phyloP scores from a whole-genome alignment of 2,113 vertebrate species.

The Gadus macrocephalus region DNA sequence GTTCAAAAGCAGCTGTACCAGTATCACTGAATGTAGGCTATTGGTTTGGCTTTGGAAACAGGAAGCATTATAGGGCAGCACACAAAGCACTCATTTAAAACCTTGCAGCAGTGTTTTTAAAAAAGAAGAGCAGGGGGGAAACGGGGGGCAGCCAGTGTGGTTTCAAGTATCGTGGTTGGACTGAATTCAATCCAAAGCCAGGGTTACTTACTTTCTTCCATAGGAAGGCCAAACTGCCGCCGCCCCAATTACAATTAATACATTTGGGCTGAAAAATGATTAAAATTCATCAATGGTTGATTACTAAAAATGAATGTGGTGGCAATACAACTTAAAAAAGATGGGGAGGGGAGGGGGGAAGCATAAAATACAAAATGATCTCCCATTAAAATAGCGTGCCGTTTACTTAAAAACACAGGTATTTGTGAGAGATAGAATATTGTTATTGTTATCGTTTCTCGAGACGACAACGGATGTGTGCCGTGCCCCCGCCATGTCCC shows the following conservation, averaged over 20 bases:
- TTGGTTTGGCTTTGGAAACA: slow-evolving; percentile 58
- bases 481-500: slow-evolving; percentile 79
- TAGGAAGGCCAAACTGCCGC: slow-evolving; percentile 86
- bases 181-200: slow-evolving; percentile 82
- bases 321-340: slow-evolving; percentile 80
- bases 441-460: slow-evolving; percentile 76
- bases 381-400: slow-evolving; percentile 88
- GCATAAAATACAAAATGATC: slow-evolving; percentile 81
- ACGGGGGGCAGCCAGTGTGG: slow-evolving; percentile 78
- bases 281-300: slow-evolving; percentile 60
- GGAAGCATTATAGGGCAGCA: slow-evolving; percentile 66
- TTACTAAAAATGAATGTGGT: slow-evolving; percentile 71
- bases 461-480: slow-evolving; percentile 83
- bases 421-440: slow-evolving; percentile 87
- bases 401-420: slow-evolving; percentile 94
- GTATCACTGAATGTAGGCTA: slow-evolving; percentile 55
- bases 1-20: slow-evolving; percentile 78
- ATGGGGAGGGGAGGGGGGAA: slow-evolving; percentile 68
- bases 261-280: slow-evolving; percentile 72
- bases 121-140: slow-evolving; percentile 15
- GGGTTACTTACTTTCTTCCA: slow-evolving; percentile 92
- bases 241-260: slow-evolving; percentile 70
- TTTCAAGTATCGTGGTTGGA: slow-evolving; percentile 79
- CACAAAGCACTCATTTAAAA: slow-evolving; percentile 80
- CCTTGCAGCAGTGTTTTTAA: slow-evolving; percentile 81